Evolutionary conservation across 2,113 vertebrate genomes (phyloP), one percentile per base, ranked within the genome.

Genomic region (Cavia porcellus): DNA sequence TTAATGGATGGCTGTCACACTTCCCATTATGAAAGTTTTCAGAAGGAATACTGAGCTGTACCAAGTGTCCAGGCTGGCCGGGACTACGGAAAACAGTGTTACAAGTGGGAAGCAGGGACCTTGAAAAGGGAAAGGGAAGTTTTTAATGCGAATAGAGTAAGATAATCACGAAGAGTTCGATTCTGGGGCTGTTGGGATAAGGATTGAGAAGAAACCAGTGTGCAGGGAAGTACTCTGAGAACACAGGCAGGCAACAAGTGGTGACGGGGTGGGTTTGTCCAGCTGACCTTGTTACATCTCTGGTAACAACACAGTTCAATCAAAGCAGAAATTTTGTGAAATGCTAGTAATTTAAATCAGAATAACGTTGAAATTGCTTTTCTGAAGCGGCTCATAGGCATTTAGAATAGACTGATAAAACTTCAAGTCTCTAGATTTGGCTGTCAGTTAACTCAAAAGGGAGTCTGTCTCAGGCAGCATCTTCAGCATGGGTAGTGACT

Each of bases 351-450:
- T 89, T 79, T 93, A 86, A 86, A 61, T 95, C 35, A 80, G 59
- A 66, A 57, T 12, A 86, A 61, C n/a, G 45, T 59, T 95, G 42
- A 80, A 92, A 68, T 50, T 80, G 30, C 83, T 80, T 92, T 95
- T 89, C 61, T 89, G 38, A 93, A 86, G 72, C 61, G 86, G 66
- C 83, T 93, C 1, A 20, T 55, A 28, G 59, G 59, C 59, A 50
- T 96, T 89, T 95, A 35, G 83, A 70, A 50, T 89, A 92, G 38
- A 30, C 62, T 80, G 64, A 77, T 88, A 89, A 82, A 96, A 93
- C 75, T 52, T 89, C 30, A 47, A 96, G 88, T 84, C 28, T 89
- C 62, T 42, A 30, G 50, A 42, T 86, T 87, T 75, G 74, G 22
- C 30, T 89, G 0, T 79, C 24, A 47, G 57, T 86, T 52, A 87